These are phyloP conservation scores for Pyrocephalus nanus DNA, from an alignment of 2,797 vertebrate species.

Conservation along the genomic window DNA sequence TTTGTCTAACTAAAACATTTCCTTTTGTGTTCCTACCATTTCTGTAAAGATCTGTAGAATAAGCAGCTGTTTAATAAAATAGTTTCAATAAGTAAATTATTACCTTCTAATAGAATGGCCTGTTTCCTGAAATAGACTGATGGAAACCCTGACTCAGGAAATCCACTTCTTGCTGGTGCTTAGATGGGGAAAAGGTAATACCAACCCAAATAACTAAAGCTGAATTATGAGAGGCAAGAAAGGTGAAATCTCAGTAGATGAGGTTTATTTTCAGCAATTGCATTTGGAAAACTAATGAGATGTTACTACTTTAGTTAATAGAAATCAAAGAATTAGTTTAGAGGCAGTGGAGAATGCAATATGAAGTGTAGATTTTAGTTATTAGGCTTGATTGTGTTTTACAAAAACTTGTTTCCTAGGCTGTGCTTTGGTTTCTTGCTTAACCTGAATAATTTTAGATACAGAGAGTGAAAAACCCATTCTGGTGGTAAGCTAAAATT, in stretches of 20 bases:
- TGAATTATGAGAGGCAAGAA: not conserved
- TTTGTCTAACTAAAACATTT: not conserved
- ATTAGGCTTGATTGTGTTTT: not conserved
- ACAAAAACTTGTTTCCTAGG: not conserved
- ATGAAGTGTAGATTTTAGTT: not conserved
- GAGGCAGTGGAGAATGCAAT: not conserved
- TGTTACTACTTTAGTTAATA: not conserved
- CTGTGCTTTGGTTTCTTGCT: not conserved
- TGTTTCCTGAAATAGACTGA: not conserved
- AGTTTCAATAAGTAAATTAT: not conserved
- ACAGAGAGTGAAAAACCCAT: not conserved
- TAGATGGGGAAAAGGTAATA: not conserved
- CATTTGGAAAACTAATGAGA: not conserved
- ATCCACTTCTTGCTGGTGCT: not conserved
- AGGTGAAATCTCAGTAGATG: not conserved
- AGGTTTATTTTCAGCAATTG: not conserved
- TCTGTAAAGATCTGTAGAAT: not conserved
- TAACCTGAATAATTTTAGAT: not conserved
- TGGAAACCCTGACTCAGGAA: not conserved
- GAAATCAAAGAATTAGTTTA: not conserved
- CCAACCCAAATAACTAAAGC: not conserved
- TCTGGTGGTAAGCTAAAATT: not conserved
- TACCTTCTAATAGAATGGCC: not conserved
- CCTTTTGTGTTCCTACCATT: not conserved
- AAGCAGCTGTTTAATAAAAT: not conserved